Percentiles rank a stretch among this genome's conserved stretches.
phyloP scores from a whole-genome alignment of 2,888 invertebrate genomes.

The Andrena hattorfiana region DNA sequence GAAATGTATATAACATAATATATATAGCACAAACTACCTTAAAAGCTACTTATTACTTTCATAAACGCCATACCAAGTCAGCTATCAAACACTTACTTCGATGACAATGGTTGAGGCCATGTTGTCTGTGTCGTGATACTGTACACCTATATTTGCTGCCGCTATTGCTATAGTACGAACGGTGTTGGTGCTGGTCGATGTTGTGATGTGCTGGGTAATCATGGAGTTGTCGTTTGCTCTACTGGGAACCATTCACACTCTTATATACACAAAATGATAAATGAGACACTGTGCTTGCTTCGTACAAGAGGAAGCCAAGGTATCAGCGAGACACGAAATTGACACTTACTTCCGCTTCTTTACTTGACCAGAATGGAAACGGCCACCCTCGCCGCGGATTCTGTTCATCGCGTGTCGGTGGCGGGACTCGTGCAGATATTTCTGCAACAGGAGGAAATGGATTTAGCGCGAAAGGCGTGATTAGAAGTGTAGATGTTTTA shows the following conservation, averaged over 20 bases:
- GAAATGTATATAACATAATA: constrained; percentile 1
- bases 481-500: not conserved
- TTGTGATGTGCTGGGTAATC: constrained; percentile 78
- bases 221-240: constrained; percentile 75
- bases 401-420: constrained; percentile 99
- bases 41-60: not conserved
- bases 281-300: constrained; percentile 51
- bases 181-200: constrained; percentile 76
- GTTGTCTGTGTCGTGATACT: constrained; percentile 79
- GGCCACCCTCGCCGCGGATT: constrained; percentile 97
- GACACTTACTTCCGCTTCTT: constrained; percentile 82
- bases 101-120: constrained; percentile 79
- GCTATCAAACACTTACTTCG: constrained; percentile 71
- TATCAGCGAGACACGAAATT: constrained; percentile 11
- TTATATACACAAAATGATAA: constrained; percentile 67
- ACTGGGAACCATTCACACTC: constrained; percentile 69
- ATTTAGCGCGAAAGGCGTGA: not conserved
- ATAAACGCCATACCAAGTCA: not conserved
- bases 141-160: constrained; percentile 74
- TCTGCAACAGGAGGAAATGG: constrained; percentile 86
- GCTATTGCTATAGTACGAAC: constrained; percentile 79
- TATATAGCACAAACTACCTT: not conserved
- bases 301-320: constrained; percentile 20
- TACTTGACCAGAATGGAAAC: constrained; percentile 93
- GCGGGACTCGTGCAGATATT: constrained; percentile 99